Base-by-base conservation (phyloP, 2,888 invertebrate species). In the Rhaphigaster nebulosa region DNA sequence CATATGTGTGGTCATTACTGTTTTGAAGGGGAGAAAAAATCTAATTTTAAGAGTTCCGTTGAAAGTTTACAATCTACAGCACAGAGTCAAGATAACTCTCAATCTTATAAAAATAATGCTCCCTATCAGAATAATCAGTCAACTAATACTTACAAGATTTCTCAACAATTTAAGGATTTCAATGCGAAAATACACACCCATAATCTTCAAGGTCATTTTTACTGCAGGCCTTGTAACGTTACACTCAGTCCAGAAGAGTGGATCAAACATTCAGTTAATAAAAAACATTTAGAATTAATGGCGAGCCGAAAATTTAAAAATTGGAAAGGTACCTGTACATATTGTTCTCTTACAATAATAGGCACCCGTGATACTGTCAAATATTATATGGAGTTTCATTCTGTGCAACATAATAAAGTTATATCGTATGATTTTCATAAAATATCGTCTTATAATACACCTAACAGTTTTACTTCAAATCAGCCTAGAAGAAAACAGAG, bases 321-420 rank as follows among this genome's bases (percentile, higher is more conserved):
- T 50, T 84, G 84, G 84, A 84, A 84, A 84, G 84, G 84, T n/a
- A 45, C 45, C 0, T 84, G 84, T 50, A n/a, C 84, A 0, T 84
- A 84, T 45, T 84, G 84, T 84, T 45, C 84, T 84, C n/a, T 84
- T 26, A 38, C 84, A 84, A 45, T 84, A n/a, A 84, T 84, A 15
- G 84, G 84, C n/a, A 84, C 84, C 26, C 84, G 23, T 4, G 84
- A 84, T 13, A 84, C 84, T 45, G 84, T 84, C 23, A 84, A 84
- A 84, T 45, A 84, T 84, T 84, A 84, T 84, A 84, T 84, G 84
- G 45, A 45, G n/a, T 84, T n/a, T 50, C 84, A 84, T 84, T 45
- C 84, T 45, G 15, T 20, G 5, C 45, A 12, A 10, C 84, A 84
- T 45, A 84, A 45, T n/a, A 45, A 45, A 84, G 45, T 84, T 18